Conservation (phyloP, 2,113 vertebrate species). For the Cygnus buccinator region DNA sequence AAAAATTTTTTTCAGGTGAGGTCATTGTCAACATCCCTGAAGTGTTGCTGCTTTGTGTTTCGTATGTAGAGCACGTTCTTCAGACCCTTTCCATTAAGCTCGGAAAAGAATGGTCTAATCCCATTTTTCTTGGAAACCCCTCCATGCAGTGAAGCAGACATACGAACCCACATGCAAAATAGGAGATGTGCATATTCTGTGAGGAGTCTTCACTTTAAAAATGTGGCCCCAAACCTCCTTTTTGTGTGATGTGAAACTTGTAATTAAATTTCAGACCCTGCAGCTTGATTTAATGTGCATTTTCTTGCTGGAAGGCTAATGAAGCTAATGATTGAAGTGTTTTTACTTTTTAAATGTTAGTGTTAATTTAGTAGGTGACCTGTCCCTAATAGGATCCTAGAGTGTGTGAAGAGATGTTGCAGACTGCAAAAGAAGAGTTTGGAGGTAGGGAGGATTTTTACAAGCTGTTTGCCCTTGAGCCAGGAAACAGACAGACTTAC, state of each 20-base stretch:
- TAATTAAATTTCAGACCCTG: slow-evolving; percentile 52
- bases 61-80: background rate
- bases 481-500: background rate
- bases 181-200: background rate
- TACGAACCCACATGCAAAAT: background rate
- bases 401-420: background rate
- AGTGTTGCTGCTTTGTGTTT: background rate
- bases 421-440: background rate
- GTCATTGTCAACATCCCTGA: background rate
- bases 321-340: slow-evolving; percentile 13
- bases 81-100: background rate
- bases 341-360: slow-evolving; percentile 3
- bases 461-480: slow-evolving; percentile 42
- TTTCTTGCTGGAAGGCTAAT: slow-evolving; percentile 54
- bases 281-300: slow-evolving; percentile 45
- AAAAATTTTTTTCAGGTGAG: background rate
- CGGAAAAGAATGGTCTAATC: background rate
- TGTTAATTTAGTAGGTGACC: slow-evolving; percentile 3
- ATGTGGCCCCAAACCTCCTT: slow-evolving; percentile 60
- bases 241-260: background rate
- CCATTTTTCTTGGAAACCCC: background rate
- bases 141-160: background rate
- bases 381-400: background rate
- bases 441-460: background rate
- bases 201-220: slow-evolving; percentile 19